Conservation (phyloP, 2,113 vertebrate species). For the Harpagus bidentatus region DNA sequence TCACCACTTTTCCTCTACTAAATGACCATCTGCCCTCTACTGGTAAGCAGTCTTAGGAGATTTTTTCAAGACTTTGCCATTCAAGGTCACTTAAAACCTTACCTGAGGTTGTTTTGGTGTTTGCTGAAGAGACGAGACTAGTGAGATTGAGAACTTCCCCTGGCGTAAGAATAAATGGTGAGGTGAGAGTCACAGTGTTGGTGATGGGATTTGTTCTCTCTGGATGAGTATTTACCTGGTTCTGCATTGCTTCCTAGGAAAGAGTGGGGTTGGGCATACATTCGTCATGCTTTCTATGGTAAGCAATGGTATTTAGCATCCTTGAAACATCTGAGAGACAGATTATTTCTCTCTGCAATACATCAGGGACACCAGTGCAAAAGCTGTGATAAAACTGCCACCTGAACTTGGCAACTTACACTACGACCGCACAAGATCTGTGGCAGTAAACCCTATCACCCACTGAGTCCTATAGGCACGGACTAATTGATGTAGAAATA, state of each 20-base stretch:
- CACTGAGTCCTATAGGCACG: rapidly evolving
- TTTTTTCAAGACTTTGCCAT: too few species aligned
- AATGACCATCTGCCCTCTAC: conserved; percentile 5
- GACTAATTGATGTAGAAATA: not conserved
- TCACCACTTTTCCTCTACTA: not conserved
- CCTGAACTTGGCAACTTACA: not conserved
- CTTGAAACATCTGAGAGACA: not conserved
- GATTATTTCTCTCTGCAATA: not conserved
- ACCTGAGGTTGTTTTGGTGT: conserved; percentile 77
- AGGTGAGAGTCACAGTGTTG: conserved; percentile 21
- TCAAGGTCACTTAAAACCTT: rapidly evolving
- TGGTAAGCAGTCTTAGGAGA: not conserved
- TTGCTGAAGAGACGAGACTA: conserved; percentile 68
- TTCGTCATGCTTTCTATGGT: rapidly evolving
- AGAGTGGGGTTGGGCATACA: not conserved
- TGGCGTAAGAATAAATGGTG: conserved; percentile 76
- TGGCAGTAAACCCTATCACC: not conserved
- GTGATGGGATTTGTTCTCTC: conserved; percentile 33
- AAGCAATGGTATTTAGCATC: not conserved
- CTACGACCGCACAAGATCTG: rapidly evolving
- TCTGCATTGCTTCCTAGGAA: conserved; percentile 89
- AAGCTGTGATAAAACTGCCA: not conserved
- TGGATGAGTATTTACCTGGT: conserved; percentile 70
- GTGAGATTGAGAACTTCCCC: conserved; percentile 78
- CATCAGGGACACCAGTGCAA: not conserved